A percentile compares a stretch with the other conserved stretches of the same genome.
These are phyloP conservation scores for Plestiodon gilberti DNA, from an alignment of 2,113 vertebrate genomes.

Conservation along the genomic window DNA sequence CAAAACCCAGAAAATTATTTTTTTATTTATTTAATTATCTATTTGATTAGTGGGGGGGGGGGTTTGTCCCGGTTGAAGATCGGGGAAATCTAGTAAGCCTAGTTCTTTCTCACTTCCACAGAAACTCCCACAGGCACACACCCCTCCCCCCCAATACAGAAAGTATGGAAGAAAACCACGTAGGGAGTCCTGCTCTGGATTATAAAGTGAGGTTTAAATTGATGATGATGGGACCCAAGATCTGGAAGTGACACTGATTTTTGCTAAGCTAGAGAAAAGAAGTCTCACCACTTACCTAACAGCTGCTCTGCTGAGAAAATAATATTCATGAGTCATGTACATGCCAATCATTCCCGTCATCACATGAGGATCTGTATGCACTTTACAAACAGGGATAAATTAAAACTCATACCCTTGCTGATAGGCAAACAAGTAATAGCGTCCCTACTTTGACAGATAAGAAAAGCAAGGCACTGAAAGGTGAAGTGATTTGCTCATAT, in stretches of 20 bases:
- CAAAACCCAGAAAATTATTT: too few species aligned
- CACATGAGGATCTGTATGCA: constrained; percentile 32
- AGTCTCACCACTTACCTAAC: background rate
- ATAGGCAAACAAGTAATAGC: constrained; percentile 33
- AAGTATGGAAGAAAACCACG: background rate
- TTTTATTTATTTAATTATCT: too few species aligned
- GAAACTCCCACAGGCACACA: background rate
- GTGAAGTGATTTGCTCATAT: constrained; percentile 41
- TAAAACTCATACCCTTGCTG: constrained; percentile 43
- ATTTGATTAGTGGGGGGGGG: too few species aligned
- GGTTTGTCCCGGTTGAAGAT: too few species aligned
- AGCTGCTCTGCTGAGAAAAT: background rate
- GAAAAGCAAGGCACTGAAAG: constrained; percentile 23
- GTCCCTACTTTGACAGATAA: constrained; percentile 44
- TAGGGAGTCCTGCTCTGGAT: background rate
- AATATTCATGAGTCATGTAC: background rate
- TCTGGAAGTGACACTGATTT: background rate
- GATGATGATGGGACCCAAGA: background rate
- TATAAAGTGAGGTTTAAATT: background rate
- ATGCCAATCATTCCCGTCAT: constrained; percentile 26
- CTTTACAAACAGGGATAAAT: constrained; percentile 46
- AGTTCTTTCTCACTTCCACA: background rate
- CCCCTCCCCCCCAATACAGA: too few species aligned
- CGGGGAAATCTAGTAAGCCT: too few species aligned
- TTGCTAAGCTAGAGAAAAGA: background rate